These are phyloP conservation scores for Cyanoramphus novaezelandiae DNA, from an alignment of 2,113 vertebrate genomes.

Conservation along the genomic window DNA sequence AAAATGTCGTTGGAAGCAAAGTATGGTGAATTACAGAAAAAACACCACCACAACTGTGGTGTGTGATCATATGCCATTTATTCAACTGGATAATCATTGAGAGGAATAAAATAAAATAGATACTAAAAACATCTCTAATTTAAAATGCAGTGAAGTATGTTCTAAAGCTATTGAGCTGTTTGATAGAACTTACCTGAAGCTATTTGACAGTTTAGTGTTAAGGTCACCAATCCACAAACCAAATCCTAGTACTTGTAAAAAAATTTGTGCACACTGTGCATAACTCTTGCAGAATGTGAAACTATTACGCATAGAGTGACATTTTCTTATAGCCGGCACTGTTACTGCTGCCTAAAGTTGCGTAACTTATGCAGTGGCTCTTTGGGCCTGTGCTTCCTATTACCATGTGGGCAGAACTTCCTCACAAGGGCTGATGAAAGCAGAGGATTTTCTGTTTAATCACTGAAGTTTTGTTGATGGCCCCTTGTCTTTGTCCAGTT, in stretches of 20 bases:
- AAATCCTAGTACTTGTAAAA: not conserved
- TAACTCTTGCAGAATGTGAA: not conserved
- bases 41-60: not conserved
- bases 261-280: not conserved
- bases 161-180: not conserved
- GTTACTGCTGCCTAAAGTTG: not conserved
- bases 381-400: not conserved
- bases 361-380: no score
- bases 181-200: not conserved
- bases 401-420: not conserved
- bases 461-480: not conserved
- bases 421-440: not conserved
- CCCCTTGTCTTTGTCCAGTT: not conserved
- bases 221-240: not conserved
- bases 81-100: not conserved
- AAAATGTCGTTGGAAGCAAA: not conserved
- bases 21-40: not conserved
- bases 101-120: not conserved
- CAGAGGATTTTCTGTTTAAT: not conserved
- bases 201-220: not conserved
- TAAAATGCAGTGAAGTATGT: not conserved
- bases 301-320: fast-evolving
- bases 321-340: not conserved
- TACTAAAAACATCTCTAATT: not conserved
- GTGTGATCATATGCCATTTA: not conserved